These are phyloP conservation scores for Stenichneumon culpator DNA, from an alignment of 2,888 invertebrate genomes.

Conservation along the genomic window DNA sequence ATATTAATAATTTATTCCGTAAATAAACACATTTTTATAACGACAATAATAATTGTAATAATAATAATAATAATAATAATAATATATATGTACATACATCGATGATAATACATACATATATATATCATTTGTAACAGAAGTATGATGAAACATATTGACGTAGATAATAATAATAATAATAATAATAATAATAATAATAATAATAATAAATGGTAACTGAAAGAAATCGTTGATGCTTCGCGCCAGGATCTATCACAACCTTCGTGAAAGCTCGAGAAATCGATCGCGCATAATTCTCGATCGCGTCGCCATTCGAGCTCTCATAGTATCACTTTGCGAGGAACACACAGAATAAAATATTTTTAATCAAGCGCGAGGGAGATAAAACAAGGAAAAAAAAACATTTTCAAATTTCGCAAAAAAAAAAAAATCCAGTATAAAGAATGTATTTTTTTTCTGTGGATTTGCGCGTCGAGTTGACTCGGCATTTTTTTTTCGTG, in stretches of 20 bases:
- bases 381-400: slow-evolving; percentile 25
- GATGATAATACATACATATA: slow-evolving; percentile 20
- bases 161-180: slow-evolving; percentile 62
- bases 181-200: slow-evolving; percentile 61
- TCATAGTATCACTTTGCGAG: slow-evolving; percentile 61
- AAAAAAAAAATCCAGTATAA: background rate
- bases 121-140: slow-evolving; percentile 58
- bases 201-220: slow-evolving; percentile 67
- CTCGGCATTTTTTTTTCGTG: background rate
- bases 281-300: slow-evolving; percentile 15
- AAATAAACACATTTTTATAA: slow-evolving; percentile 67
- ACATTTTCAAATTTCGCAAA: background rate
- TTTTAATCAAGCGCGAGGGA: slow-evolving; percentile 47
- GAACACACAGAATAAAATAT: slow-evolving; percentile 48
- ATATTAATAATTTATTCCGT: slow-evolving; percentile 65
- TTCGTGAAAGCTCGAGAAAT: slow-evolving; percentile 61
- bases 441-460: background rate
- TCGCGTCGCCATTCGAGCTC: slow-evolving; percentile 41
- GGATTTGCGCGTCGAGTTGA: background rate
- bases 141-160: slow-evolving; percentile 63
- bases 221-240: slow-evolving; percentile 65
- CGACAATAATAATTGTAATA: slow-evolving; percentile 64
- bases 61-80: slow-evolving; percentile 56
- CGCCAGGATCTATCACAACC: slow-evolving; percentile 68
- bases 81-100: slow-evolving; percentile 36